Evolutionary conservation across 2,113 vertebrate genomes (phyloP), one percentile per base, ranked within the genome.

Genomic region (Neomonachus schauinslandi): DNA sequence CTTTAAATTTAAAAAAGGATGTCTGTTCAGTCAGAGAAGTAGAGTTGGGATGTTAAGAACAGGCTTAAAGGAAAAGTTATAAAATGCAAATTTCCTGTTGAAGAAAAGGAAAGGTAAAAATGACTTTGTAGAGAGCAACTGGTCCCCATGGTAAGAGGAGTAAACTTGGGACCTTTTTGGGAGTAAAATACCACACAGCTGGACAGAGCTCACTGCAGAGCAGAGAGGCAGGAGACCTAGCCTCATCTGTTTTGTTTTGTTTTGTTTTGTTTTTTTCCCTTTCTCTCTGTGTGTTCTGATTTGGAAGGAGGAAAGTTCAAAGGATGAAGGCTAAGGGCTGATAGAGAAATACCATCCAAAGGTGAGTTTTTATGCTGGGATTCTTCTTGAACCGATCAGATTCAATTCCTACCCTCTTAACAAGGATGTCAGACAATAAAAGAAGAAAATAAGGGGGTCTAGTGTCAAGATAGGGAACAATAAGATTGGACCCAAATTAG

Each of bases 101-200:
- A 96, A 79, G 91, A 86, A 85, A 72, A 5, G 74, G 63, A 83
- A 93, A 39, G 28, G 28, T 13, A 19, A 65, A 77, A 91, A 74
- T 63, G 63, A 84, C n/a, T 76, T 89, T 49, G n/a, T 36, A 67
- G 53, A 39, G 28, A 63, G 39, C 24, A 65, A 61, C 76, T 42
- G 28, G 39, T 97, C 57, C 21, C 89, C 81, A 94, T 95, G 76
- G 92, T 71, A 98, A 97, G 94, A 95, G 83, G n/a, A 74, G 36
- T 71, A 92, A 96, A 94, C 33, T 87, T 22, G n/a, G 28, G 69
- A 16, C 31, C 21, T 46, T 2, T 15, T 7, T 74, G 74, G 33
- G 88, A 91, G 18, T 76, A 19, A 97, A 96, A 85, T 39, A 18
- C 9, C 36, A n/a, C 59, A 85, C 33, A 79, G n/a, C 51, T 61